Conservation (phyloP, 2,888 invertebrate genomes). For the Entomobrya proxima region DNA sequence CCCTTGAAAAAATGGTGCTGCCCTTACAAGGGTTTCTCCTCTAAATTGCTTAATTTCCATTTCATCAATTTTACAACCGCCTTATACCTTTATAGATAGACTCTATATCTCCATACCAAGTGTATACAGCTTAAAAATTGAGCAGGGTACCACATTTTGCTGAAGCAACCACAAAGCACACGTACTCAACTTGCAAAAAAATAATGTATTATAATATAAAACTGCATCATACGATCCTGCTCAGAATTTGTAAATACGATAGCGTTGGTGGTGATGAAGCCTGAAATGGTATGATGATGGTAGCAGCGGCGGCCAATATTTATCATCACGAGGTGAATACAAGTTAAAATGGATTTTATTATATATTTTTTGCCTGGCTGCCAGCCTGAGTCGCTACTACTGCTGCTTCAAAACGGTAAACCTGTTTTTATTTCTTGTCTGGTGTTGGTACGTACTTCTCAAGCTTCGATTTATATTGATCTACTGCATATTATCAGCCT, state of each 20-base stretch:
- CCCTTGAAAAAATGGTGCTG: background rate
- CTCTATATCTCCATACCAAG: background rate
- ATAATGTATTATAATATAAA: slow-evolving; percentile 26
- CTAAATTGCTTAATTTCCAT: slow-evolving; percentile 31
- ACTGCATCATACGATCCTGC: slow-evolving; percentile 6
- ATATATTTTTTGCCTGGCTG: background rate
- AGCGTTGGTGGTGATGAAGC: background rate
- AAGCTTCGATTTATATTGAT: background rate
- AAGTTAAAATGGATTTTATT: slow-evolving; percentile 37
- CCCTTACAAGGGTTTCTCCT: slow-evolving; percentile 9
- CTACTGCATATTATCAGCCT: background rate
- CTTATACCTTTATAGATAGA: background rate
- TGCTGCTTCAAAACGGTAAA: no score
- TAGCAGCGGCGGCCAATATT: background rate
- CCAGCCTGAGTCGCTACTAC: background rate
- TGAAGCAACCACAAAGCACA: no score
- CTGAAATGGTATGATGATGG: background rate
- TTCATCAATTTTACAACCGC: slow-evolving; percentile 27
- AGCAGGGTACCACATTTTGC: background rate
- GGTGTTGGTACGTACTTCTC: no score
- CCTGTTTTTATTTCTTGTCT: no score
- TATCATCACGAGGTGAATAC: slow-evolving; percentile 15
- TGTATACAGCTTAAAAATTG: background rate
- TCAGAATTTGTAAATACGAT: background rate
- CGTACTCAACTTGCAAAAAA: background rate